Evolutionary conservation across 2,888 invertebrate species (phyloP), one percentile per base, ranked within the genome.

Genomic region (Blomia tropicalis): DNA sequence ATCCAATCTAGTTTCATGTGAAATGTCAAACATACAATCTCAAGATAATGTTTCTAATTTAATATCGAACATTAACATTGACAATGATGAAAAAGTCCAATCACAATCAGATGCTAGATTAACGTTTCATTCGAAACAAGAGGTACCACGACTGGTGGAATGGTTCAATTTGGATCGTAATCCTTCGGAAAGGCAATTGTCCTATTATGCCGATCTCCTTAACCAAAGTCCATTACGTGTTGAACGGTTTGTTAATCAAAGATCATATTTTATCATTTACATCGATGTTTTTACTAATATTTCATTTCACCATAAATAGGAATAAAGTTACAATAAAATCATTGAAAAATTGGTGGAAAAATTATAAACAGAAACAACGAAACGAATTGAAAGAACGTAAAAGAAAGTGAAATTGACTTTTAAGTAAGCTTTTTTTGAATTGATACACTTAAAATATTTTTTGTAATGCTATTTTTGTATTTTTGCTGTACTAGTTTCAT

Each of bases 301-400:
- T n/a, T n/a, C n/a, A n/a, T n/a, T n/a, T n/a, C n/a, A n/a, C n/a
- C n/a, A n/a, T n/a, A n/a, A 17, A 69, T 64, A 67, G 73, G 60
- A 70, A 70, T 2, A 70, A 71, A 66, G 70, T 74, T 22, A 70
- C 71, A 1, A 61, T 70, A 0, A 66, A 63, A 4, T 71, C 71
- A 62, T 63, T 74, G 19, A 71, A 70, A 64, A 72, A 71, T 61
- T 74, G 73, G 74, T 74, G 72, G 72, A 73, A 73, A 66, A 74
- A 74, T 66, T 73, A 74, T 66, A 68, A 70, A 61, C 72, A 72
- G 65, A 67, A 71, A 56, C 66, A 69, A 47, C 58, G 65, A 30
- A 67, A 66, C 25, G 11, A 22, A 31, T 5, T 60, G n/a, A 59
- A n/a, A 44, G 43, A 19, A 7, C n/a, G n/a, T n/a, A n/a, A n/a